Percentiles rank a stretch among this genome's conserved stretches.
Evolutionary conservation across 2,888 invertebrate species (phyloP).

Genomic region (Dasysyrphus albostriatus): DNA sequence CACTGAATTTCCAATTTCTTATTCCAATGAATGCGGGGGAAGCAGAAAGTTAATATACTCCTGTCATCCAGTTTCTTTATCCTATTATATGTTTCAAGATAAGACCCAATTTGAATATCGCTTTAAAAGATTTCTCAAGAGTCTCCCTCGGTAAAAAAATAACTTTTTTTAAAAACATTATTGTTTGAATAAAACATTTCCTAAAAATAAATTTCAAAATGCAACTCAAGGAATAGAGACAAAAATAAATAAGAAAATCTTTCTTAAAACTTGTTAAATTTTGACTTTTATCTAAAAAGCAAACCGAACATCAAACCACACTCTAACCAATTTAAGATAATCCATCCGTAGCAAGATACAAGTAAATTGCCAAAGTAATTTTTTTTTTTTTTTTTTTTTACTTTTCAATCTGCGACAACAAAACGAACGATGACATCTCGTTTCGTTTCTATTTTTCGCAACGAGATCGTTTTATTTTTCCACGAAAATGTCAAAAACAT

Average conservation of each 20-base stretch:
- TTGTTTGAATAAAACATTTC: not conserved
- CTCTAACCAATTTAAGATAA: conserved; percentile 64
- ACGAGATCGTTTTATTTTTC: conserved; percentile 55
- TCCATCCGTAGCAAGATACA: conserved; percentile 43
- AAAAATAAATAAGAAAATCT: not conserved
- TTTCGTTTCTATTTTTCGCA: not conserved
- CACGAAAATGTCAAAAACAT: conserved; percentile 59
- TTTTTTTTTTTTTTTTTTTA: conserved; percentile 13
- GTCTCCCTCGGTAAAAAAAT: not conserved
- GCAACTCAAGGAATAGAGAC: not conserved
- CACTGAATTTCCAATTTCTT: not conserved
- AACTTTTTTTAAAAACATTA: too few species aligned
- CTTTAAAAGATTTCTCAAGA: conserved; percentile 5
- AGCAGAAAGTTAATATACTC: not conserved
- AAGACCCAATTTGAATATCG: not conserved
- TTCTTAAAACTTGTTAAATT: conserved; percentile 37
- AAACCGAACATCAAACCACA: conserved; percentile 55
- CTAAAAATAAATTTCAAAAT: not conserved
- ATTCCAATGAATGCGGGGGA: not conserved
- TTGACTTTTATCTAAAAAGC: conserved; percentile 40
- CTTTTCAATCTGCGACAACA: conserved; percentile 64
- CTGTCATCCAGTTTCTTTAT: not conserved
- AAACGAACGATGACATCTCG: conserved; percentile 49
- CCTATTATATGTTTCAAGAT: not conserved
- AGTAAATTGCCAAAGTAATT: conserved; percentile 50